Percentiles rank a stretch among this genome's conserved stretches.
Evolutionary conservation across 1,140 invertebrate genomes (phyloP).

Genomic region (Drosophila jambulina): DNA sequence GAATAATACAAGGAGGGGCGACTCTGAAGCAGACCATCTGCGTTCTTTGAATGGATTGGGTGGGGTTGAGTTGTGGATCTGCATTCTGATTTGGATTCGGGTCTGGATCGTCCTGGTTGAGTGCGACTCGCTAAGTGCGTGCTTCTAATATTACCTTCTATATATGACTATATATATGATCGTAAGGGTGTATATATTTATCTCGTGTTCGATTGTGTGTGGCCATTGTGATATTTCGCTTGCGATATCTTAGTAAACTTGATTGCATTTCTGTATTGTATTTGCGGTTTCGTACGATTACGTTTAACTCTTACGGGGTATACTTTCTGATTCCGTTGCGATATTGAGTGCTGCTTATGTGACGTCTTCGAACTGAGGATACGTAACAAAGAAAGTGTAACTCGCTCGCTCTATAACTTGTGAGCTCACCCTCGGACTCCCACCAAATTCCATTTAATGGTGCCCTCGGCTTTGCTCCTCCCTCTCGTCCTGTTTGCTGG

Average conservation of each 20-base stretch:
- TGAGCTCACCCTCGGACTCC: constrained; percentile 10
- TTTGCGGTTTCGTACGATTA: constrained; percentile 44
- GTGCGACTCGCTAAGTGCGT: constrained; percentile 70
- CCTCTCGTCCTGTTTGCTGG: constrained; percentile 27
- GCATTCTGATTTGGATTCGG: not conserved
- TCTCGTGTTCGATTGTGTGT: constrained; percentile 46
- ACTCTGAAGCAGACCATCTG: not conserved
- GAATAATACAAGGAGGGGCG: constrained; percentile 40
- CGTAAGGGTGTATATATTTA: constrained; percentile 46
- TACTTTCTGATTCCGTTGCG: constrained; percentile 23
- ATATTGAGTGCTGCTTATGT: constrained; percentile 52
- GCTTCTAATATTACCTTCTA: constrained; percentile 58
- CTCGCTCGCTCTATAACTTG: constrained; percentile 2
- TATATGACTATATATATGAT: constrained; percentile 49
- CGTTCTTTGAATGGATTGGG: constrained; percentile 16
- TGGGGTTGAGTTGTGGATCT: constrained; percentile 30
- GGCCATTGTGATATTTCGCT: constrained; percentile 36
- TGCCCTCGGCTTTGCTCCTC: constrained; percentile 9
- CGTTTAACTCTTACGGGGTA: constrained; percentile 47
- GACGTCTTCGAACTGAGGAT: constrained; percentile 32
- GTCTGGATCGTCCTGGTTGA: constrained; percentile 27
- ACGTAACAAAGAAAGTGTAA: constrained; percentile 32
- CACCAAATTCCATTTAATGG: constrained; percentile 36
- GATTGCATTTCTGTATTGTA: constrained; percentile 76
- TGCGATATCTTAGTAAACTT: constrained; percentile 71